Conservation (phyloP, 2,113 vertebrate genomes). For the Rhagologus leucostigma region DNA sequence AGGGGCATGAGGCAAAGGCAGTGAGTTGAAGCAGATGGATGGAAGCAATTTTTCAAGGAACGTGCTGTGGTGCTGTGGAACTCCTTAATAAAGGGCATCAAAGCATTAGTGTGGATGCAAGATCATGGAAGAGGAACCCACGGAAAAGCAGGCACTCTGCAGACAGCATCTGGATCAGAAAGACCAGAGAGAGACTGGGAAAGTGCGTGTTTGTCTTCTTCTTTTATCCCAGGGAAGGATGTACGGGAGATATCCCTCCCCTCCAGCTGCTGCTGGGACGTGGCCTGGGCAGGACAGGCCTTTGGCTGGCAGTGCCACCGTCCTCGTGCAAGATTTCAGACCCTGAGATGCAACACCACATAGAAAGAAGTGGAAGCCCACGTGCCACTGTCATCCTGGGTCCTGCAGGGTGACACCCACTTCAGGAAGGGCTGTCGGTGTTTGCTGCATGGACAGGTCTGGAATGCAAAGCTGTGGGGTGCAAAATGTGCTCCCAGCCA, state of each 20-base stretch:
- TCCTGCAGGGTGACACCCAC: not conserved
- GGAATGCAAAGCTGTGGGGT: not conserved
- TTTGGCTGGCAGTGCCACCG: not conserved
- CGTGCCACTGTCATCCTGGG: rapidly evolving
- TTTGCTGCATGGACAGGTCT: not conserved
- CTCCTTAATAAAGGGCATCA: not conserved
- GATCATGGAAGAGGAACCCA: not conserved
- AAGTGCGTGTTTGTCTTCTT: not conserved
- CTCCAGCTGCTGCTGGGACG: not conserved
- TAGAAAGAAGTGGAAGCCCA: not conserved
- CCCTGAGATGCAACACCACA: not conserved
- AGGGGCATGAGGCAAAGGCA: not conserved
- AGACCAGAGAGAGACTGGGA: not conserved
- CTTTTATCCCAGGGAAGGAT: not conserved
- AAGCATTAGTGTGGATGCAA: not conserved
- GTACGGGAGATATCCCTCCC: not conserved
- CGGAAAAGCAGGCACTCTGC: not conserved
- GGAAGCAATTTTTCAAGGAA: not conserved
- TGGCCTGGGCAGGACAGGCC: not conserved
- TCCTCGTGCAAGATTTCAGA: not conserved
- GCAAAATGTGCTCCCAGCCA: not conserved
- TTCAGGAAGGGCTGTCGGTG: not conserved
- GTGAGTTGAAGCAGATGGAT: not conserved
- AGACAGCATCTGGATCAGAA: not conserved
- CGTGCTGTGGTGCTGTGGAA: not conserved